Evolutionary conservation across 2,888 invertebrate species (phyloP), one percentile per base, ranked within the genome.

Genomic region (Conus canariensis): DNA sequence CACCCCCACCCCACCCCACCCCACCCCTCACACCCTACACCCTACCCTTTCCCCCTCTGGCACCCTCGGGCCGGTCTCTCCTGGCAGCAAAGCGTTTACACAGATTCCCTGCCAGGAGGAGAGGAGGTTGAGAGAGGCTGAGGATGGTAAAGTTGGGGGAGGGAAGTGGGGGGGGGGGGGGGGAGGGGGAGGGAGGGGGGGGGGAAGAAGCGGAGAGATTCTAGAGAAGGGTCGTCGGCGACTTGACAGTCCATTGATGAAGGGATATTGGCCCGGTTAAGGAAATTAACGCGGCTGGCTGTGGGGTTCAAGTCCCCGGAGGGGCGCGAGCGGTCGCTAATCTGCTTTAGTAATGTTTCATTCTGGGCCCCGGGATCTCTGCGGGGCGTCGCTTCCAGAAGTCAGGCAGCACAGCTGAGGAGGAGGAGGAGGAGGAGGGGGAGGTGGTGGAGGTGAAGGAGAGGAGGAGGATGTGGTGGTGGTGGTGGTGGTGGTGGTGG

Each of bases 211-310:
- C 0, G 58, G 58, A 58, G 58, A 19, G 6, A 8, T 16, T 16
- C 5, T 12, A 16, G 30, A n/a, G 83, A 83, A 58, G 25, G 74
- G 88, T 59, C 56, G 77, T 45, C 25, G 87, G 59, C 60, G 74
- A 25, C 74, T 87, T 87, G 90, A 87, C 87, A 90, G 87, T 82
- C 83, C 90, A 83, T 90, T 90, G 87, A 90, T 90, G 87, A 82
- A 90, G 90, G 87, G 87, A 87, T 90, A 87, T 87, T 90, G 82
- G 90, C 82, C 87, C 83, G 90, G 87, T 90, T 87, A 90, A 87
- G 90, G 90, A 87, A 87, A 90, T 87, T 90, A 87, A 90, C 30
- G 86, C 87, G 80, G 77, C 87, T 80, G 74, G 22, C 77, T 87
- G 87, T 45, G 77, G 58, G 59, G 80, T 14, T 22, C 86, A 2